Percentiles rank a stretch among this genome's conserved stretches.
phyloP scores from a whole-genome alignment of 2,113 vertebrate genomes.

The Ramphastos sulfuratus region DNA sequence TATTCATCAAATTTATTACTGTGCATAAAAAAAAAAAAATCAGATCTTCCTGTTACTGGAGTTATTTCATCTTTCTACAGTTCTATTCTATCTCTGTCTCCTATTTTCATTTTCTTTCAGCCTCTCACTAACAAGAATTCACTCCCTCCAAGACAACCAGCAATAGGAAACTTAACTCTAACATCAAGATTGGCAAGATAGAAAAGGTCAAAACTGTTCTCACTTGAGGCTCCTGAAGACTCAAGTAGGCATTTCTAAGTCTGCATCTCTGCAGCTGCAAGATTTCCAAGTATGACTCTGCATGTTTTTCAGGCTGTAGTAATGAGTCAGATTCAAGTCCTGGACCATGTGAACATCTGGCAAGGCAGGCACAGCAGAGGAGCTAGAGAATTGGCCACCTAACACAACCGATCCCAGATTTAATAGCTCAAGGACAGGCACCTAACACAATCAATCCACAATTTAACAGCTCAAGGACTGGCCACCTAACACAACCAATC shows the following conservation, averaged over 20 bases:
- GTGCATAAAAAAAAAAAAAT: background rate
- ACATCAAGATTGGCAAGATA: background rate
- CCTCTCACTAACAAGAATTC: background rate
- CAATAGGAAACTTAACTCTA: background rate
- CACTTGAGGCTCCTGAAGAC: background rate
- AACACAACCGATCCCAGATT: background rate
- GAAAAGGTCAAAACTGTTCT: background rate
- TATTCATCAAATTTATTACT: background rate
- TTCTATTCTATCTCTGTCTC: background rate
- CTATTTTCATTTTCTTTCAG: background rate
- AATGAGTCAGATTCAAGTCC: background rate
- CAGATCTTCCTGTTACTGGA: background rate
- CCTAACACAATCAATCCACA: background rate
- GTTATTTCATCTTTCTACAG: background rate
- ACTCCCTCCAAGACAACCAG: background rate
- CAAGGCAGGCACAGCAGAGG: accelerated
- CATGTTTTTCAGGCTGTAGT: background rate
- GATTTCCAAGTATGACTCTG: background rate
- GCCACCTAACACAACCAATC: background rate
- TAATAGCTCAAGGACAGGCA: background rate
- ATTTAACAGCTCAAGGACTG: background rate
- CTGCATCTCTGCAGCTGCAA: background rate
- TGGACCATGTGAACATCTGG: accelerated
- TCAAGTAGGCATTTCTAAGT: background rate
- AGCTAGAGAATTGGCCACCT: background rate